phyloP scores from a whole-genome alignment of 2,113 vertebrate species.

The Panthera leo region DNA sequence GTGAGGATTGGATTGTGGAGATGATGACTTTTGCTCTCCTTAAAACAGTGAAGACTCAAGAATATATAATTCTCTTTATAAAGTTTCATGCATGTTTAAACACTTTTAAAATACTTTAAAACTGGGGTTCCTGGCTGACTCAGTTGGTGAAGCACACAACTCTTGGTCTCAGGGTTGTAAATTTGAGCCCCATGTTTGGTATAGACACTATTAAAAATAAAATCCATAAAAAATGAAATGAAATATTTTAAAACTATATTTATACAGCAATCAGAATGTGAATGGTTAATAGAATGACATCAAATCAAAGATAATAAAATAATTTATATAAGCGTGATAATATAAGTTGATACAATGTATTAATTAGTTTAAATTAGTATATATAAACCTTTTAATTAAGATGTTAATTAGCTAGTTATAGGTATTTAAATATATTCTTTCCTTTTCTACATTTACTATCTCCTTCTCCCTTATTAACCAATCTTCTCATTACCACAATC shows the following conservation, averaged over 20 bases:
- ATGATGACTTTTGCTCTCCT: neutral
- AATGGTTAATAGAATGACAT: neutral
- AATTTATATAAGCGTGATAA: neutral
- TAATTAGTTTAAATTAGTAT: neutral
- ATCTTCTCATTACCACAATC: neutral
- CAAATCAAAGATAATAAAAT: neutral
- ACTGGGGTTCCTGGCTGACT: too few species aligned
- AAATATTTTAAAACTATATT: neutral
- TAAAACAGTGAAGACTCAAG: neutral
- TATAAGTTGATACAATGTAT: neutral
- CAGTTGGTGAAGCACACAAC: too few species aligned
- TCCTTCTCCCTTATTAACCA: neutral
- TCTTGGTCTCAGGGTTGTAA: too few species aligned
- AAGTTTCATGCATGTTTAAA: neutral
- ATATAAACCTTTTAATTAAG: slow-evolving; percentile 22
- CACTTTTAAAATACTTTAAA: neutral
- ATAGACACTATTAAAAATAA: too few species aligned
- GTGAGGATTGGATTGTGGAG: neutral
- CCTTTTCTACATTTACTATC: neutral
- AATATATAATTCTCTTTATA: neutral
- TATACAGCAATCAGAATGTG: neutral
- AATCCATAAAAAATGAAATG: neutral
- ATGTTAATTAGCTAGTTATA: neutral
- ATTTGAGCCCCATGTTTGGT: too few species aligned
- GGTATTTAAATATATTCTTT: neutral